A percentile compares a stretch with the other conserved stretches of the same genome.
Evolutionary conservation across 1,140 invertebrate genomes (phyloP).

Genomic region (Zaprionus ghesquierei): DNA sequence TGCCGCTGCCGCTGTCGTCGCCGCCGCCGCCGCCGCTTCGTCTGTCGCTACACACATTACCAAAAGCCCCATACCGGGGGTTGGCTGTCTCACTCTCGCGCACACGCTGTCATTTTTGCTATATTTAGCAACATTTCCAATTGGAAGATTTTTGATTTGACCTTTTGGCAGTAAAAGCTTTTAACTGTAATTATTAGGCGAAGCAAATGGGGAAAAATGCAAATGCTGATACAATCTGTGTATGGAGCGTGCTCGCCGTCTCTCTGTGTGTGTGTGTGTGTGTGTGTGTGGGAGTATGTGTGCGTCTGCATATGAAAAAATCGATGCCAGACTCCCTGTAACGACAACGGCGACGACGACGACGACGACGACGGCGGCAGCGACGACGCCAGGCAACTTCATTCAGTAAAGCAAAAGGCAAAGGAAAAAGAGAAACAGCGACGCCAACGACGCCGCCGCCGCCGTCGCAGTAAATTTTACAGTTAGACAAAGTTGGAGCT

Average conservation of each 20-base stretch:
- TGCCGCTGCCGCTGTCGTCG: conserved; percentile 12
- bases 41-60: conserved; percentile 48
- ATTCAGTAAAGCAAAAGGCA: conserved; percentile 62
- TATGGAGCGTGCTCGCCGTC: neutral
- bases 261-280: conserved; percentile 12
- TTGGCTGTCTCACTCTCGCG: conserved; percentile 32
- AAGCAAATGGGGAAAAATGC: conserved; percentile 32
- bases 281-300: conserved; percentile 32
- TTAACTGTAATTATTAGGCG: conserved; percentile 52
- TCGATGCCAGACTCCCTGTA: conserved; percentile 77
- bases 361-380: conserved; percentile 15
- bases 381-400: conserved; percentile 56
- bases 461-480: conserved; percentile 65
- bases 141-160: conserved; percentile 64
- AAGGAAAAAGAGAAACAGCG: conserved; percentile 32
- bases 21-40: conserved; percentile 49
- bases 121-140: conserved; percentile 68
- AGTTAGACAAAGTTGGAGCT: conserved; percentile 65
- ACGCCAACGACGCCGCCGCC: conserved; percentile 45
- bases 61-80: conserved; percentile 17
- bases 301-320: conserved; percentile 69
- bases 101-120: conserved; percentile 36
- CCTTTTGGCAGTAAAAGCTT: conserved; percentile 61
- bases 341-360: conserved; percentile 25
- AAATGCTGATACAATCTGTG: conserved; percentile 20